Evolutionary conservation across 1,140 invertebrate species (phyloP).

Genomic region (Pachyrhynchus sulphureomaculatus): DNA sequence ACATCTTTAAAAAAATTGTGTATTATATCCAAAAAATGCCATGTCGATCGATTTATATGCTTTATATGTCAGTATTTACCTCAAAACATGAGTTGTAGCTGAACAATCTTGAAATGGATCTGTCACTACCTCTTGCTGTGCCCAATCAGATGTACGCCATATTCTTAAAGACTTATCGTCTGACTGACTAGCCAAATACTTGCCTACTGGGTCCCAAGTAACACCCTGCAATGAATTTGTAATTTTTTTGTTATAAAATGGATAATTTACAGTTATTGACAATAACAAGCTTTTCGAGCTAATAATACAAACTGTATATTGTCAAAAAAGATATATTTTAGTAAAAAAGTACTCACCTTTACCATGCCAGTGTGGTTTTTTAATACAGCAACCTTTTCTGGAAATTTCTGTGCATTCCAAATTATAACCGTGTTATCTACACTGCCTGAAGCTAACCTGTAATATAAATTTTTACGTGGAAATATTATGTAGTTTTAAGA

Average conservation of each 20-base stretch:
- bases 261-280: no score
- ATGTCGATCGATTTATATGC: no score
- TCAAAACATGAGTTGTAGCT: conserved; percentile 89
- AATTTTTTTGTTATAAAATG: no score
- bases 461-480: not conserved
- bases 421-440: conserved; percentile 95
- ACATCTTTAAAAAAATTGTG: conserved; percentile 50
- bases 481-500: no score
- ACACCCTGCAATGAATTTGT: conserved; percentile 78
- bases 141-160: conserved; percentile 95
- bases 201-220: conserved; percentile 97
- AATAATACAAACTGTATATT: no score
- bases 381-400: conserved; percentile 73
- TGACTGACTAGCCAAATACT: conserved; percentile 94
- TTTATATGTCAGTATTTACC: conserved; percentile 49
- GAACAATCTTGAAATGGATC: conserved; percentile 91
- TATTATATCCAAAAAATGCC: not conserved
- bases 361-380: conserved; percentile 92
- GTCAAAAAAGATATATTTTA: no score
- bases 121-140: conserved; percentile 77
- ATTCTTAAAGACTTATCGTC: conserved; percentile 93
- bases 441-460: conserved; percentile 82
- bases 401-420: conserved; percentile 92
- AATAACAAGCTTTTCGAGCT: no score
- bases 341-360: conserved; percentile 57